Evolutionary conservation across 53 echinoderm and acorn worm species (phyloP), one percentile per base, ranked within the genome.

Genomic region (Pentamera pediparva): DNA sequence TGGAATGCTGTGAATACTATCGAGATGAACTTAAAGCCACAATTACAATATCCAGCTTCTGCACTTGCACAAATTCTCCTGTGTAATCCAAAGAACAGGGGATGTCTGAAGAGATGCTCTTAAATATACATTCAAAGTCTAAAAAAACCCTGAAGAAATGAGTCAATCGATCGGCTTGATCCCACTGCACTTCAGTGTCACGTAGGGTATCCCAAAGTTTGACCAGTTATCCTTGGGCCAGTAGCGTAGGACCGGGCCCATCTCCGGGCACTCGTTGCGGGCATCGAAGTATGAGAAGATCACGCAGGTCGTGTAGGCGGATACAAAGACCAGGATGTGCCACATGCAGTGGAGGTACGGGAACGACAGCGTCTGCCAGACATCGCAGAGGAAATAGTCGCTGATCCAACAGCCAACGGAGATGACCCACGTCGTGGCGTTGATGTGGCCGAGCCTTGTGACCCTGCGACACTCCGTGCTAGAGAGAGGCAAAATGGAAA

Each of bases 271-370:
- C 62, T 95, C 96, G 71, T 87, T 91, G 83, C 82, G 87, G n/a
- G 96, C 96, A n/a, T 95, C 96, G 27, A 95, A 91, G 81, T 87
- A 95, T 9, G 96, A 82, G 51, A 95, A 91, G 81, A 95, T 80
- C 18, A 95, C 91, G 22, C 86, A 82, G 37, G 69, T 76, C 20
- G 87, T 77, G 96, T 95, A 95, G 13, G 89, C 88, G 1, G 90
- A 87, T 51, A 90, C 80, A 37, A 95, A 85, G 43, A 91, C 90
- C 48, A 91, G 59, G 77, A 95, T 88, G 72, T 95, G 96, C 96
- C 96, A 95, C 79, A 85, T 62, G 43, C 96, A 87, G 85, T 95
- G 96, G n/a, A 95, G 96, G 70, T 95, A 95, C 26, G 96, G 96
- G 54, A 95, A 79, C 5, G 85, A 87, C 34, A 91, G 18, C 0